A percentile compares a stretch with the other conserved stretches of the same genome.
phyloP scores from a whole-genome alignment of 1,140 invertebrate genomes.

The Psix sp. region DNA sequence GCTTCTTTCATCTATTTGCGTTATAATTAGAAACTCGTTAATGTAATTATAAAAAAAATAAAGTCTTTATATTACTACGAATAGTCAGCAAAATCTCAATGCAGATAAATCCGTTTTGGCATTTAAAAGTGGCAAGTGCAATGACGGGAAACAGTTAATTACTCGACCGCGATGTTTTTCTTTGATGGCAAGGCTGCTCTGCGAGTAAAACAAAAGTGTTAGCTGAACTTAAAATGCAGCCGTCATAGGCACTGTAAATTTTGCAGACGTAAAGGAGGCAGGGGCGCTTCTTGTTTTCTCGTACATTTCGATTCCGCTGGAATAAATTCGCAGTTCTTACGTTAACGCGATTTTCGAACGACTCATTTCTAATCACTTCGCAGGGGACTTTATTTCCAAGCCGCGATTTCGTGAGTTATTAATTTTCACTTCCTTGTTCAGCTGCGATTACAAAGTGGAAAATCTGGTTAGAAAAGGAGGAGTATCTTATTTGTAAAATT shows the following conservation, averaged over 20 bases:
- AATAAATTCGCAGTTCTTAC: too few relatives aligned
- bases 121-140: conserved; percentile 10
- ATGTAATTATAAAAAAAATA: conserved; percentile 20
- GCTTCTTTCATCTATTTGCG: too few relatives aligned
- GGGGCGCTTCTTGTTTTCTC: too few relatives aligned
- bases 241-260: conserved; percentile 12
- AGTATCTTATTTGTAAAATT: background rate
- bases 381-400: too few relatives aligned
- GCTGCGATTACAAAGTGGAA: too few relatives aligned
- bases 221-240: conserved; percentile 8
- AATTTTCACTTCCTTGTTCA: too few relatives aligned
- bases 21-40: too few relatives aligned
- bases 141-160: conserved; percentile 32
- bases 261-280: too few relatives aligned
- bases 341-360: too few relatives aligned
- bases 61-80: conserved; percentile 1
- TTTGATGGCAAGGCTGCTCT: background rate
- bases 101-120: conserved; percentile 21
- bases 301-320: background rate
- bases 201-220: conserved; percentile 5
- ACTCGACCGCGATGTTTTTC: conserved; percentile 17
- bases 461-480: too few relatives aligned
- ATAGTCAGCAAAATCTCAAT: conserved; percentile 16
- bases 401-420: too few relatives aligned
- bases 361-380: too few relatives aligned